Evolutionary conservation across 64 coral and sea anemone genomes (phyloP), one percentile per base, ranked within the genome.

Genomic region (Montipora foliosa): DNA sequence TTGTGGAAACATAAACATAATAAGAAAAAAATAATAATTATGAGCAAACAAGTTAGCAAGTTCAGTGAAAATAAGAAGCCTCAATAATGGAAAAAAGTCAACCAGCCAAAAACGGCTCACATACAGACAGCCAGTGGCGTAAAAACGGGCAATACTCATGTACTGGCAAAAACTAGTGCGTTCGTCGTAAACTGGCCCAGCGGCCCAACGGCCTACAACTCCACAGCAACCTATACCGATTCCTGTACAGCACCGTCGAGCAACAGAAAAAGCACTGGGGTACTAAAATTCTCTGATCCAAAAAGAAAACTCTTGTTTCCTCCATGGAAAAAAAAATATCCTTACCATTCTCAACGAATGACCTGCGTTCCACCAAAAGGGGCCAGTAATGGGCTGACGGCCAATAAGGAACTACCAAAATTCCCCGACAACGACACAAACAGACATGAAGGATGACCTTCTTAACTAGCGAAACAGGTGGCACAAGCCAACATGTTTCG

Each of bases 361-460:
- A 79, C 77, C 29, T 37, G 47, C 74, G 46, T 52, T 76, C 72
- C 48, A 76, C 71, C 49, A 88, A 74, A 88, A 90, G 60, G 46
- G 89, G 89, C 90, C 90, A 92, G 58, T 83, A 84, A 94, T 61
- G 74, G 70, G 84, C 78, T 51, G 92, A 94, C 69, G 86, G 87
- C 78, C 87, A 87, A 46, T 60, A 37, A 17, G 88, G 88, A 16
- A 95, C 58, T 22, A 95, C 87, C 47, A 95, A 69, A 24, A 92
- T 44, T 4, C 79, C 90, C 52, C 67, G 48, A 76, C 83, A 87
- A 67, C 59, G 44, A 72, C 91, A 93, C 76, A 45, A 59, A 16
- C 74, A 87, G 37, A 93, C 83, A 44, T 93, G 55, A 29, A 57
- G 13, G 20, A 87, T 79, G 71, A 78, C 60, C 6, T 48, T 59